A percentile compares a stretch with the other conserved stretches of the same genome.
Evolutionary conservation across 1,140 invertebrate genomes (phyloP).

Genomic region (Arion vulgaris): DNA sequence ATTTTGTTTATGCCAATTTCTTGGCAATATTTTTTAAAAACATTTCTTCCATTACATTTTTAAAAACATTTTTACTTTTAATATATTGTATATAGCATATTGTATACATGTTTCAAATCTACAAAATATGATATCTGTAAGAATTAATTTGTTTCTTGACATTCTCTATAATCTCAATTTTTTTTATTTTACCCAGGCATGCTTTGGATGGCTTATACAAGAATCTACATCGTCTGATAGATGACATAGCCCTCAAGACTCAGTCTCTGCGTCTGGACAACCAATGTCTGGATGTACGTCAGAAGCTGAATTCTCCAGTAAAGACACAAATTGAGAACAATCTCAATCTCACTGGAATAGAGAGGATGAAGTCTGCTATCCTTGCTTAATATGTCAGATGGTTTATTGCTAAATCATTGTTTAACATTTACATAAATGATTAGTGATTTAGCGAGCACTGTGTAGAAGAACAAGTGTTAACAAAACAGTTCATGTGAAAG

Average conservation of each 20-base stretch:
- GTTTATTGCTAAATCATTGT: background rate
- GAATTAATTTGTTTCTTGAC: too few relatives aligned
- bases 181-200: conserved; percentile 61
- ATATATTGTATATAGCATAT: too few relatives aligned
- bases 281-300: conserved; percentile 68
- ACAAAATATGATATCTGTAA: too few relatives aligned
- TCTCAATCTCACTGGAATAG: conserved; percentile 68
- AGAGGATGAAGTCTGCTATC: conserved; percentile 62
- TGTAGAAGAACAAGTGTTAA: too few relatives aligned
- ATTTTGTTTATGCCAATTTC: too few relatives aligned
- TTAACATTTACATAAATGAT: background rate
- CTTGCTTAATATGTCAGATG: conserved; percentile 56
- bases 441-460: too few relatives aligned
- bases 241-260: conserved; percentile 71
- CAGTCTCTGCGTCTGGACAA: conserved; percentile 73
- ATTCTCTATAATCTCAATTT: too few relatives aligned
- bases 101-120: too few relatives aligned
- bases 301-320: conserved; percentile 66
- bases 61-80: too few relatives aligned
- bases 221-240: conserved; percentile 71
- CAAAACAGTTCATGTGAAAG: too few relatives aligned
- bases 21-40: too few relatives aligned
- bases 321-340: conserved; percentile 67
- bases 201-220: conserved; percentile 71
- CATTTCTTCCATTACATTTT: too few relatives aligned